phyloP scores from a whole-genome alignment of 2,113 vertebrate species.

The Neotragus moschatus region DNA sequence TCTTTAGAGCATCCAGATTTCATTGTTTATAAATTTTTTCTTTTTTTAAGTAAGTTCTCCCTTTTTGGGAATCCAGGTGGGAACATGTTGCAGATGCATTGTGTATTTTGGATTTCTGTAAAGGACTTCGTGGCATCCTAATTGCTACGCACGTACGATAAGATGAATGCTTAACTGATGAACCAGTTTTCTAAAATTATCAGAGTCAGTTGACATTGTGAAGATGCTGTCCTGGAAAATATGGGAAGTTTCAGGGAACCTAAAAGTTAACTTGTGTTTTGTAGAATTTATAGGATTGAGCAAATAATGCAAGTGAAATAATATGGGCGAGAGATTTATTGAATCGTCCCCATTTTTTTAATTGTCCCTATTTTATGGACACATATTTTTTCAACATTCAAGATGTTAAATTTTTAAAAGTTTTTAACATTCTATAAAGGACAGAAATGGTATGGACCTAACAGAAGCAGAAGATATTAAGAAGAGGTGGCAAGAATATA shows the following conservation, averaged over 20 bases:
- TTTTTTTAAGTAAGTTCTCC: neutral
- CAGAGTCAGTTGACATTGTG: neutral
- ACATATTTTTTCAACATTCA: neutral
- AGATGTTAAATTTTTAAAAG: neutral
- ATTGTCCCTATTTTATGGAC: neutral
- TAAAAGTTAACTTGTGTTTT: neutral
- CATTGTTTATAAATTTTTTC: neutral
- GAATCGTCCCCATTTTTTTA: neutral
- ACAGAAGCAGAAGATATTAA: neutral
- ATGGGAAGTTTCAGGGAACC: neutral
- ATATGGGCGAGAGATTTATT: neutral
- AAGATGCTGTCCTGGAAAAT: neutral
- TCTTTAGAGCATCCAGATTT: neutral
- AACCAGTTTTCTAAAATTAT: neutral
- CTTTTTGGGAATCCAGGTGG: constrained; percentile 6
- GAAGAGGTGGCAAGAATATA: neutral
- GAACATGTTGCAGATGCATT: neutral
- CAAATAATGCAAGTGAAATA: neutral
- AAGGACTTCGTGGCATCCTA: neutral
- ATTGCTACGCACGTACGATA: neutral
- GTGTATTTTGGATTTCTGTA: neutral
- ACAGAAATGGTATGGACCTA: neutral
- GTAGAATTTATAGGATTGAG: neutral
- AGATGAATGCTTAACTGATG: neutral
- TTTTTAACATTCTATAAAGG: neutral